Base-by-base conservation (phyloP, 2,113 vertebrate genomes). In the Theristicus caerulescens region DNA sequence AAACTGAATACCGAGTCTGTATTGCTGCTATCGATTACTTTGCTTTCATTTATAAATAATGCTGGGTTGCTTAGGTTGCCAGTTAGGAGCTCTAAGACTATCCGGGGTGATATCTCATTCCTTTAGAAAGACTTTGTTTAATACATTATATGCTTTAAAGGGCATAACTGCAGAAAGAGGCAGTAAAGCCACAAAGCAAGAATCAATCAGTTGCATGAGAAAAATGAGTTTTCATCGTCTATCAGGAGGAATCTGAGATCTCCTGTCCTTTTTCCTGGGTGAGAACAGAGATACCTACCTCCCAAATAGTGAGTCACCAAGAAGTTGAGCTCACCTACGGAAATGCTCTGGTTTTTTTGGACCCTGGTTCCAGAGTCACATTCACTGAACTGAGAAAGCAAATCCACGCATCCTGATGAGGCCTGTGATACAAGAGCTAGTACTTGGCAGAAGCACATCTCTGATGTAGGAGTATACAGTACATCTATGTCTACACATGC, bases 1-100 rank as follows among this genome's bases (percentile, higher is more conserved):
- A 88, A 95, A 89, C 38, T 59, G 74, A 94, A 91, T 49, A 85
- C 84, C 1, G 1, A 58, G 71, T 62, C 78, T 82, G 20, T 59
- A 55, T 58, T 77, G 49, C 58, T 90, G 82, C 64, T 96, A 95
- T 96, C 15, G 34, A 78, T 95, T 96, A 81, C 95, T 91, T 86
- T 71, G 21, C 42, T 90, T 90, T 93, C 95, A 96, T 95, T 91
- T 94, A 95, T 95, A 90, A 96, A 91, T 96, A 90, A 93, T 88
- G 82, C 25, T 86, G 77, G 64, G 19, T 38, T 95, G n/a, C 84
- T 88, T 83, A 86, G 38, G 29, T 70, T 94, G 74, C 61, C 85
- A 78, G 32, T 64, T 66, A 52, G 51, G 82, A 86, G 71, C 21
- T 73, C 58, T 67, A 52, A 73, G 74, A 34, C 25, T 64, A 44